A percentile compares a stretch with the other conserved stretches of the same genome.
Evolutionary conservation across 2,888 invertebrate species (phyloP).

Genomic region (Agrochola circellaris): DNA sequence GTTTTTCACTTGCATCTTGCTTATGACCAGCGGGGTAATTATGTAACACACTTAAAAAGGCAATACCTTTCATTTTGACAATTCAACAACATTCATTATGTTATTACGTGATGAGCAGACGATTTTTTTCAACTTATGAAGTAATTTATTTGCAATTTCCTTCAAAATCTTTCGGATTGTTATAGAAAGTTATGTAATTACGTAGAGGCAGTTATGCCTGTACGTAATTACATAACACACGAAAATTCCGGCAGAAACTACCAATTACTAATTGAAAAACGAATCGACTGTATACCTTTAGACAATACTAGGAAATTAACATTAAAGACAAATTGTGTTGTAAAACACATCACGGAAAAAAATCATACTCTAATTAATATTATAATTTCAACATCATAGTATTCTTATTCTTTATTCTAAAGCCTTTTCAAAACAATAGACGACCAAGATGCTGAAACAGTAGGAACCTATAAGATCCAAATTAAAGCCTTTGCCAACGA

Average conservation of each 20-base stretch:
- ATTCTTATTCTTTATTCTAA: no score
- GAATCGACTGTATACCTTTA: not conserved
- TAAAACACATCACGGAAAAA: no score
- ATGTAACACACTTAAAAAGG: not conserved
- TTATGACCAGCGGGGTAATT: not conserved
- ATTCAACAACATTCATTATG: no score
- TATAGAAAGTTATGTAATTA: no score
- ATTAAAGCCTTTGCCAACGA: slow-evolving; percentile 61
- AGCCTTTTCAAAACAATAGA: no score
- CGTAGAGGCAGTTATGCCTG: no score
- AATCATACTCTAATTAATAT: no score
- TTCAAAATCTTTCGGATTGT: no score
- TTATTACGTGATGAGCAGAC: not conserved
- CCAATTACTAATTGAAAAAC: not conserved
- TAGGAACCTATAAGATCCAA: slow-evolving; percentile 8
- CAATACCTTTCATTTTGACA: not conserved
- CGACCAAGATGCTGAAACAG: not conserved
- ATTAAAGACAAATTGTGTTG: not conserved
- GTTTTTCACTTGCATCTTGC: not conserved
- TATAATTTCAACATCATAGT: no score
- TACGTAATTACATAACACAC: no score
- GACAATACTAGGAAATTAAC: not conserved
- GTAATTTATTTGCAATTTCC: not conserved
- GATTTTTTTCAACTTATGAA: not conserved
- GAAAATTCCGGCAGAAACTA: not conserved